Percentiles rank a stretch among this genome's conserved stretches.
Conservation (phyloP, 2,888 invertebrate species). For the Crepidodera aurea region DNA sequence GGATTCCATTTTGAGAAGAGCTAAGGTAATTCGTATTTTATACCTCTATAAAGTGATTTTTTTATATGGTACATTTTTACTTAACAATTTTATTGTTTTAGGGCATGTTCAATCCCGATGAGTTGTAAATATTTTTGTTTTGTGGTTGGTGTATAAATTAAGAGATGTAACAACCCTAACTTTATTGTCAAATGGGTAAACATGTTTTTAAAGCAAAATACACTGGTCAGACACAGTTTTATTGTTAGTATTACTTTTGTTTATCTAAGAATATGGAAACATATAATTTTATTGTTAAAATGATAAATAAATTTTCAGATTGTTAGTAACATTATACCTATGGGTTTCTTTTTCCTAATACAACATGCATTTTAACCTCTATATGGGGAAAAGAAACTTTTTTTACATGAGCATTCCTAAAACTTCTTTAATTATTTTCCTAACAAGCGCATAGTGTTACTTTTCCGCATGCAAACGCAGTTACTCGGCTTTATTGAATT, state of each 20-base stretch:
- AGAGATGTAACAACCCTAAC: not conserved
- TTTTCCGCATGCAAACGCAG: no score
- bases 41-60: no score
- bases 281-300: not conserved
- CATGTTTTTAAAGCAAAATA: not conserved
- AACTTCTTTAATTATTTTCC: no score
- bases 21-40: conserved; percentile 71
- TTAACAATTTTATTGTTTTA: conserved; percentile 28
- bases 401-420: no score
- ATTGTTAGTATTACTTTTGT: not conserved
- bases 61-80: not conserved
- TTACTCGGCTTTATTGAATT: no score
- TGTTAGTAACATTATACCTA: not conserved
- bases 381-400: not conserved
- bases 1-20: conserved; percentile 95
- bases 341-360: conserved; percentile 9
- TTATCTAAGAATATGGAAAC: not conserved
- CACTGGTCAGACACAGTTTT: not conserved
- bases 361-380: not conserved
- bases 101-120: conserved; percentile 57
- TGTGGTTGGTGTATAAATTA: conserved; percentile 1
- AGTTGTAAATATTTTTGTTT: conserved; percentile 41
- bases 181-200: not conserved
- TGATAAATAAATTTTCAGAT: not conserved
- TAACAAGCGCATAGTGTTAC: no score